Base-by-base conservation (phyloP, 2,797 vertebrate species). In the Microchirus variegatus region DNA sequence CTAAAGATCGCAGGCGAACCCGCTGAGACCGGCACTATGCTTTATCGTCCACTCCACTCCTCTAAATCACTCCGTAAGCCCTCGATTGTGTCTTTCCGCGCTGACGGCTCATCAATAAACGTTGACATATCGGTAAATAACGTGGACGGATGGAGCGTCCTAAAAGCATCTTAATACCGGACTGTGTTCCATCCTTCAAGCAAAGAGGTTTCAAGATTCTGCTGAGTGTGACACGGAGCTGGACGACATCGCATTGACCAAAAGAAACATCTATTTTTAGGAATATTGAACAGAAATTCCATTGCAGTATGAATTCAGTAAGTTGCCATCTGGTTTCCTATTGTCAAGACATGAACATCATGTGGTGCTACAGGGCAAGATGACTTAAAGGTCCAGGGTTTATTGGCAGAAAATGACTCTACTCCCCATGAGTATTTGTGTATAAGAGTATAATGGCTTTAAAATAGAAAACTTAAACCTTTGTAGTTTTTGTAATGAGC, bases 1-100 rank as follows among this genome's bases (percentile, higher is more conserved):
- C 76, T 90, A 78, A 93, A 89, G 87, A 88, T 80, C 87, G 80
- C 83, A 91, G 89, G 87, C 81, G 89, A 90, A 85, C 88, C 87
- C 85, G 37, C 68, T 82, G 87, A 78, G 70, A 85, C 63, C 74
- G 80, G 69, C 59, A 52, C 76, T 47, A 52, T 53, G 31, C 71
- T 92, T 90, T 87, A 70, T 5, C 41, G 41, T 42, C 77, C 82
- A 82, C 83, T 90, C 82, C 80, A 22, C 79, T 35, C 68, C 53
- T 60, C 81, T 93, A 89, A 91, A 93, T 90, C 60, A 89, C 85
- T 64, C 64, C 57, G 81, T 74, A 17, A 17, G 52, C 16, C 38
- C 19, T 11, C 38, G 49, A 47, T 18, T 13, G 10, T 3, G 46
- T 67, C 54, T 51, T 38, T 43, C 44, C 38, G 55, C 52, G 55